Conservation (phyloP, 1,140 invertebrate species). For the Macrostomum lignano region DNA sequence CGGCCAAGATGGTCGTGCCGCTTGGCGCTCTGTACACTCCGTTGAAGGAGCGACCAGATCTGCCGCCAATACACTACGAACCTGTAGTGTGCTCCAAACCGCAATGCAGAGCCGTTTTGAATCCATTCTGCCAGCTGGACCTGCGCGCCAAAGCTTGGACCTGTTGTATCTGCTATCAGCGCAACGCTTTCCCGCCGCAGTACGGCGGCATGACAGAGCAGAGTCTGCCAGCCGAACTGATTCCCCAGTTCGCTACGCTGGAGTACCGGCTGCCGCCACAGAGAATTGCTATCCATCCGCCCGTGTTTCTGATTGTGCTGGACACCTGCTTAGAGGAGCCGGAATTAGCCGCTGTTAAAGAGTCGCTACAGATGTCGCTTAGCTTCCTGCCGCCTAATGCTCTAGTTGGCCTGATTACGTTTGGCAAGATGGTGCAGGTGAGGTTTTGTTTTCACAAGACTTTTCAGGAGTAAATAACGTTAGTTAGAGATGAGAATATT, state of each 20-base stretch:
- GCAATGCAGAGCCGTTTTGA: conserved; percentile 73
- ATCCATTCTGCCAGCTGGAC: conserved; percentile 57
- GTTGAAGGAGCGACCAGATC: conserved; percentile 62
- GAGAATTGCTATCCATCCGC: conserved; percentile 59
- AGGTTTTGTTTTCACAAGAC: too few species aligned
- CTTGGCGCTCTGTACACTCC: conserved; percentile 75
- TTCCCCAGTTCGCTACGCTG: conserved; percentile 82
- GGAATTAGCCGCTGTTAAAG: conserved; percentile 66
- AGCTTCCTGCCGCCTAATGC: conserved; percentile 77
- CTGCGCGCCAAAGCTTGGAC: conserved; percentile 38
- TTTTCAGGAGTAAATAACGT: too few species aligned
- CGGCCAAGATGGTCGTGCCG: conserved; percentile 73
- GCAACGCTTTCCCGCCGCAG: conserved; percentile 69
- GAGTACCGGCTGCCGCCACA: conserved; percentile 52
- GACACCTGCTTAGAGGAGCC: conserved; percentile 96
- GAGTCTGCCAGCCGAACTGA: conserved; percentile 82
- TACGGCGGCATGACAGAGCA: conserved; percentile 90
- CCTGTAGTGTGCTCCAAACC: conserved; percentile 70
- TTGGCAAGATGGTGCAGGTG: conserved; percentile 80
- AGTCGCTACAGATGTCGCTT: conserved; percentile 69
- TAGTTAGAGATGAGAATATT: too few species aligned
- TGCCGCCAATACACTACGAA: conserved; percentile 82
- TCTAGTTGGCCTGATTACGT: conserved; percentile 78
- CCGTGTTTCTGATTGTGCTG: conserved; percentile 76
- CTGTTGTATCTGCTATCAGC: conserved; percentile 91